A percentile compares a stretch with the other conserved stretches of the same genome.
phyloP scores from a whole-genome alignment of 2,888 invertebrate species.

The Torymus texanus region DNA sequence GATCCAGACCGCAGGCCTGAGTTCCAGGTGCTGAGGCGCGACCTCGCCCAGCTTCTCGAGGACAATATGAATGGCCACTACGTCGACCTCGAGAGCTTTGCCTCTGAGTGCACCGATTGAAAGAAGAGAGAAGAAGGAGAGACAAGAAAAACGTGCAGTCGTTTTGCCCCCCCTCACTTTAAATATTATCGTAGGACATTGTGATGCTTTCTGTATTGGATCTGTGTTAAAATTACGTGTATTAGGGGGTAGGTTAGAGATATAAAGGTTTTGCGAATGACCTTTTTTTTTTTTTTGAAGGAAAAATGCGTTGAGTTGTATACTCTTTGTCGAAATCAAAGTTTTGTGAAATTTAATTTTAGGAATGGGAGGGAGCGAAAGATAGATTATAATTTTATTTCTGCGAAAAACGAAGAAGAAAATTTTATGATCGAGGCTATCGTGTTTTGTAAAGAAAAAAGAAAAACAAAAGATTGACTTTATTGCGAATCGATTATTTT shows the following conservation, averaged over 20 bases:
- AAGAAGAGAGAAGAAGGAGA: no score
- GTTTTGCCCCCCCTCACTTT: no score
- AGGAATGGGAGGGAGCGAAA: not conserved
- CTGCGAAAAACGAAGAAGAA: slow-evolving; percentile 20
- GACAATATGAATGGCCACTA: slow-evolving; percentile 81
- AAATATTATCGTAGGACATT: no score
- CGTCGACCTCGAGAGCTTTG: slow-evolving; percentile 83
- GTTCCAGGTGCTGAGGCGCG: slow-evolving; percentile 80
- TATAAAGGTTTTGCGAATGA: no score
- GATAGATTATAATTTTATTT: slow-evolving; percentile 21
- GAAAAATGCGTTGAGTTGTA: no score
- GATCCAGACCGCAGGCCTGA: slow-evolving; percentile 85
- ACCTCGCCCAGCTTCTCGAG: slow-evolving; percentile 80
- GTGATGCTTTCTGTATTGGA: no score
- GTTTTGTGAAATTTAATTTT: not conserved
- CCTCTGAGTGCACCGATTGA: slow-evolving; percentile 76
- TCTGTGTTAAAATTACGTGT: not conserved
- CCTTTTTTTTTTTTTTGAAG: no score
- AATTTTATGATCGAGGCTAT: slow-evolving; percentile 49
- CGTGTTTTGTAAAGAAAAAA: slow-evolving; percentile 6
- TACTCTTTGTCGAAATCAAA: not conserved
- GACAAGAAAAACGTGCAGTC: no score
- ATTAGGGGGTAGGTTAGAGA: not conserved
- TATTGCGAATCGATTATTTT: slow-evolving; percentile 39
- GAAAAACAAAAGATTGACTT: slow-evolving; percentile 24